phyloP scores from a whole-genome alignment of 2,113 vertebrate genomes.

The Euleptes europaea region DNA sequence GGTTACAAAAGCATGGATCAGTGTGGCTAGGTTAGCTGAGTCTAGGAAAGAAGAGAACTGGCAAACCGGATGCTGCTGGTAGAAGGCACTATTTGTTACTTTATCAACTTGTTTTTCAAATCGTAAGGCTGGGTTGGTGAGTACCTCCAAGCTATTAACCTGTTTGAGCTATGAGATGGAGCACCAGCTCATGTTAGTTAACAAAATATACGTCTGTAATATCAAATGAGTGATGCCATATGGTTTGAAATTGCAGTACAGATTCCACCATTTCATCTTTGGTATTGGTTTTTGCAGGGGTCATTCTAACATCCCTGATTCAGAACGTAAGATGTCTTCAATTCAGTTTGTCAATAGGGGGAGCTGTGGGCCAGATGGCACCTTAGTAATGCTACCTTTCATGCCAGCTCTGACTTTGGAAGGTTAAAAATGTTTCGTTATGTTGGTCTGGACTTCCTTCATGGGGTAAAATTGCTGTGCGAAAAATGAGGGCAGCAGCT shows the following conservation, averaged over 20 bases:
- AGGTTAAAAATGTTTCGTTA: not conserved
- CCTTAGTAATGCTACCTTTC: not conserved
- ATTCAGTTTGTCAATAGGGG: not conserved
- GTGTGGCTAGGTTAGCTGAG: too few species aligned
- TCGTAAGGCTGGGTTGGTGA: too few species aligned
- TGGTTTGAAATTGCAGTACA: not conserved
- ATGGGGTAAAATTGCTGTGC: not conserved
- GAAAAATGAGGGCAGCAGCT: slow-evolving; percentile 49
- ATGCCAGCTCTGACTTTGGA: not conserved
- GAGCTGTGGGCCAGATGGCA: not conserved
- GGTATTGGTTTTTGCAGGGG: not conserved
- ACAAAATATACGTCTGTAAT: not conserved
- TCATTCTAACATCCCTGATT: not conserved
- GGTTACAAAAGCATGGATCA: too few species aligned
- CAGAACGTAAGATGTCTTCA: not conserved
- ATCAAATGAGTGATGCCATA: not conserved
- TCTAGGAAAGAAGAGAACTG: too few species aligned
- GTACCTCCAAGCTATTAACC: too few species aligned
- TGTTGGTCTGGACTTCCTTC: not conserved
- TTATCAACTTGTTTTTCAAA: too few species aligned
- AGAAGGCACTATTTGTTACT: too few species aligned
- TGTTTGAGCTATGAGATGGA: not conserved
- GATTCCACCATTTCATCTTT: not conserved
- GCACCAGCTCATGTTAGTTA: not conserved
- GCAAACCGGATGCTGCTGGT: too few species aligned